phyloP scores from a whole-genome alignment of 2,113 vertebrate genomes.

The Zingel zingel region DNA sequence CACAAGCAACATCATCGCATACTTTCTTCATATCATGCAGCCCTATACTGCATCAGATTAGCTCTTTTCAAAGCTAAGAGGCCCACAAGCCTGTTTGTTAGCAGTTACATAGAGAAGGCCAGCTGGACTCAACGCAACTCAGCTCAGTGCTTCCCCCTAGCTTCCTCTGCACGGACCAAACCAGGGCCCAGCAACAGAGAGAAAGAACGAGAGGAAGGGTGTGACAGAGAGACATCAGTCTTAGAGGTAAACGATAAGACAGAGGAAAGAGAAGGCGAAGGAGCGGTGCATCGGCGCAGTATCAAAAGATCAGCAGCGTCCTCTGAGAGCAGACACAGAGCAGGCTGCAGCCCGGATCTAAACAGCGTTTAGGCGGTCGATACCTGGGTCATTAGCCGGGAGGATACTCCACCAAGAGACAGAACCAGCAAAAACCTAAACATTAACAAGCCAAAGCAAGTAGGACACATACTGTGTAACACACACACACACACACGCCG shows the following conservation, averaged over 20 bases:
- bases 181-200: neutral
- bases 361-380: slow-evolving; percentile 37
- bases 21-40: too few species aligned
- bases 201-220: neutral
- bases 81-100: neutral
- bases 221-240: neutral
- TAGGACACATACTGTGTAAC: neutral
- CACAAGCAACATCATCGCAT: too few species aligned
- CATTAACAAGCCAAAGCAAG: slow-evolving; percentile 21
- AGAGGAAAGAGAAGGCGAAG: slow-evolving; percentile 17
- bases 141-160: slow-evolving; percentile 58
- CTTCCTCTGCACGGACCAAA: slow-evolving; percentile 24
- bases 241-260: slow-evolving; percentile 35
- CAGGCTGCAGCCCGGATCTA: neutral
- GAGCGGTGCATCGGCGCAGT: slow-evolving; percentile 8
- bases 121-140: neutral
- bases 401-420: slow-evolving; percentile 24
- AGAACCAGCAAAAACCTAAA: slow-evolving; percentile 2
- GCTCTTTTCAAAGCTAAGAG: slow-evolving; percentile 3
- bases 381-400: slow-evolving; percentile 43
- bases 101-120: neutral
- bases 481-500: neutral
- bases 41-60: neutral
- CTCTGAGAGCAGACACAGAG: slow-evolving; percentile 13
- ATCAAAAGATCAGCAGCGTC: slow-evolving; percentile 40